Conservation (phyloP, 1,140 invertebrate species). For the Drosophila tani region DNA sequence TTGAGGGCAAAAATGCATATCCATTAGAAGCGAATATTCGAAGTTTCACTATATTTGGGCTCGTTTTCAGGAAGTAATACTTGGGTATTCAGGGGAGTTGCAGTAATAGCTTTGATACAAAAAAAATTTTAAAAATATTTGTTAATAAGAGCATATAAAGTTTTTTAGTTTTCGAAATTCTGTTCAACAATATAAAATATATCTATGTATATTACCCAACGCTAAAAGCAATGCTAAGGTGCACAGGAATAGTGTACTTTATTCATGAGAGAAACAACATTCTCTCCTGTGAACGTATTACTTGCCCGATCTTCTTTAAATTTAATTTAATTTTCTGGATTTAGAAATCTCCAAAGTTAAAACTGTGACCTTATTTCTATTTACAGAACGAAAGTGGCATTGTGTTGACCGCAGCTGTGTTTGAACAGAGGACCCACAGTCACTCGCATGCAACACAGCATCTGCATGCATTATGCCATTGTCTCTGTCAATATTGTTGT, state of each 20-base stretch:
- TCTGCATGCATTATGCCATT: constrained; percentile 78
- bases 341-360: neutral
- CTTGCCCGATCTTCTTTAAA: neutral
- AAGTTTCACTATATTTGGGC: neutral
- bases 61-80: too few species aligned
- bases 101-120: too few species aligned
- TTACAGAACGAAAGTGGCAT: neutral
- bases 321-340: neutral
- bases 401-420: neutral
- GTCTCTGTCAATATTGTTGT: constrained; percentile 78
- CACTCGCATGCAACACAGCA: constrained; percentile 45
- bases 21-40: too few species aligned
- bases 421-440: constrained; percentile 18
- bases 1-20: neutral
- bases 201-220: too few species aligned
- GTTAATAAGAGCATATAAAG: neutral
- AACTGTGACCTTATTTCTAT: neutral
- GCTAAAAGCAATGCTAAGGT: too few species aligned
- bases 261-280: neutral
- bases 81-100: neutral
- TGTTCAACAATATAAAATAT: too few species aligned
- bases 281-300: too few species aligned
- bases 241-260: neutral
- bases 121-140: neutral
- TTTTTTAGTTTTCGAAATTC: too few species aligned